Evolutionary conservation across 2,113 vertebrate genomes (phyloP).

Genomic region (Tragelaphus strepsiceros): DNA sequence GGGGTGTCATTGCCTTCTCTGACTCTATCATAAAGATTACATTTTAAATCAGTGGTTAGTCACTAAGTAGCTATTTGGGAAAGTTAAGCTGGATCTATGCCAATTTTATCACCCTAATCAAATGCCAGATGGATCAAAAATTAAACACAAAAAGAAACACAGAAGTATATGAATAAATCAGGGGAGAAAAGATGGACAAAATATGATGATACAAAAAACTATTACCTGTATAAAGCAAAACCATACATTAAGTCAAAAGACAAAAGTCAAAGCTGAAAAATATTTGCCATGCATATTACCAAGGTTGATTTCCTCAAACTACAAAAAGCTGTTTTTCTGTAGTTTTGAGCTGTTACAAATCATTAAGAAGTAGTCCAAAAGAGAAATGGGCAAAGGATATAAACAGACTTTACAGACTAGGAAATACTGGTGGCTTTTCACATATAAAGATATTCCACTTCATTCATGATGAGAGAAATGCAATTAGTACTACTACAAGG

Average conservation of each 20-base stretch:
- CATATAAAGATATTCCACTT: neutral
- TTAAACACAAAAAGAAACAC: slow-evolving; percentile 7
- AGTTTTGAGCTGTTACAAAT: neutral
- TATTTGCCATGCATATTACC: neutral
- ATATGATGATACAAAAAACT: neutral
- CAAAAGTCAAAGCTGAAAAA: neutral
- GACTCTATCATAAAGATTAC: neutral
- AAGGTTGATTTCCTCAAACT: neutral
- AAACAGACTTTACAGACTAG: neutral
- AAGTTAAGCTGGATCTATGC: neutral
- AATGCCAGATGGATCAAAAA: neutral
- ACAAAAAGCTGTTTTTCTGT: neutral
- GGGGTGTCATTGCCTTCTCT: too few relatives aligned
- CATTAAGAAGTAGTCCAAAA: neutral
- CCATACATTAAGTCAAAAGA: neutral
- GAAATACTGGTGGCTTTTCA: slow-evolving; percentile 1
- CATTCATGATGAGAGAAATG: neutral
- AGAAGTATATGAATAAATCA: neutral
- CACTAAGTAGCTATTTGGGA: neutral
- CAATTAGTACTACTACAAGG: neutral
- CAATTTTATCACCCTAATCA: neutral
- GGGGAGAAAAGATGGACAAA: neutral
- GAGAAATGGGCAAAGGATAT: slow-evolving; percentile 7
- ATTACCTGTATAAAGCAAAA: slow-evolving; percentile 22
- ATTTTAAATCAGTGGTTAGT: slow-evolving; percentile 13